Evolutionary conservation across 64 coral and sea anemone species (phyloP).

Genomic region (Actinia equina): DNA sequence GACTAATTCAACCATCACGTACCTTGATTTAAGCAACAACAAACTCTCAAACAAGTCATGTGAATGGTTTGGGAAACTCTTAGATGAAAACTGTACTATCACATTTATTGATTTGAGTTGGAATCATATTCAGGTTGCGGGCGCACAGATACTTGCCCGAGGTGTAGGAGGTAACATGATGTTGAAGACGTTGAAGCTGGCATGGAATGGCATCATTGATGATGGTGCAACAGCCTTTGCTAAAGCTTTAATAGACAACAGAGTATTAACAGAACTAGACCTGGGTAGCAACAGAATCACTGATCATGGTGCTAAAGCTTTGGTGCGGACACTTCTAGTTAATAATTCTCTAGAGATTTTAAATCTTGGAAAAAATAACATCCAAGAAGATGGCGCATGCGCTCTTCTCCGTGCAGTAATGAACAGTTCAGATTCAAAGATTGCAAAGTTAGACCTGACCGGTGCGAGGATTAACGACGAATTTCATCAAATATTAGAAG

Average conservation of each 20-base stretch:
- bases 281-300: constrained; percentile 79
- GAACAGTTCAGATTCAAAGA: constrained; percentile 59
- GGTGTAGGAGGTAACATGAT: constrained; percentile 77
- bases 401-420: constrained; percentile 43
- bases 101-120: constrained; percentile 71
- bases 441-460: constrained; percentile 61
- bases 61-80: constrained; percentile 56
- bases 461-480: constrained; percentile 56
- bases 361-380: constrained; percentile 63
- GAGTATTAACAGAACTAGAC: constrained; percentile 51
- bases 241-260: constrained; percentile 58
- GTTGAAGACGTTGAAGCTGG: constrained; percentile 74
- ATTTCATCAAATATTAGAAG: constrained; percentile 47
- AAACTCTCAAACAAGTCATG: constrained; percentile 71
- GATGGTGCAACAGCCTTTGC: constrained; percentile 61
- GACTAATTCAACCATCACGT: constrained; percentile 52
- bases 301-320: constrained; percentile 28
- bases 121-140: constrained; percentile 78
- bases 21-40: constrained; percentile 78
- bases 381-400: constrained; percentile 74
- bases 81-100: constrained; percentile 77
- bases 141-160: constrained; percentile 59
- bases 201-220: constrained; percentile 83
- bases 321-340: constrained; percentile 42
- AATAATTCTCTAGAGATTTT: constrained; percentile 69